Conservation (phyloP, 64 coral and sea anemone genomes). For the Montipora cactus region DNA sequence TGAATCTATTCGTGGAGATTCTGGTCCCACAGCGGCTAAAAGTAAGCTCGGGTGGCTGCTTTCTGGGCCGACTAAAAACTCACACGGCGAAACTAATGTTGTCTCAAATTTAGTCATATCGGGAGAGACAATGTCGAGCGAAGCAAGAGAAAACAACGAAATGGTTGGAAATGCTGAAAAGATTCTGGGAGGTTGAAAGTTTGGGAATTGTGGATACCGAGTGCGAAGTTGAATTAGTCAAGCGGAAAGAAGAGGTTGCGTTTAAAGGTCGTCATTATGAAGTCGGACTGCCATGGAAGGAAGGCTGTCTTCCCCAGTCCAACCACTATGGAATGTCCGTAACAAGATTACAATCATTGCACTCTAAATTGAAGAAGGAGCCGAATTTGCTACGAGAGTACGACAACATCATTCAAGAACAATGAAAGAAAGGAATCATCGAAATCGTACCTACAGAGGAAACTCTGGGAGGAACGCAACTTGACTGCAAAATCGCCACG, state of each 20-base stretch:
- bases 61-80: too few relatives aligned
- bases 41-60: too few relatives aligned
- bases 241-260: neutral
- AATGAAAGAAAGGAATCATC: neutral
- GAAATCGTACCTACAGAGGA: neutral
- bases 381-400: neutral
- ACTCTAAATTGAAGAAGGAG: neutral
- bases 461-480: neutral
- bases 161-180: constrained; percentile 8
- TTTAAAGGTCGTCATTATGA: neutral
- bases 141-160: neutral
- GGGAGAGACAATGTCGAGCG: neutral
- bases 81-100: neutral
- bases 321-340: constrained; percentile 5
- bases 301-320: neutral
- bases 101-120: constrained; percentile 9
- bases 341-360: neutral
- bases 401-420: neutral
- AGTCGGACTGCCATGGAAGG: constrained; percentile 10
- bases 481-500: neutral
- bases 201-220: neutral
- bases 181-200: constrained; percentile 14
- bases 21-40: too few relatives aligned
- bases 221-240: neutral
- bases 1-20: constrained; percentile 19